Evolutionary conservation across 2,888 invertebrate species (phyloP).

Genomic region (Notocelia uddmanniana): DNA sequence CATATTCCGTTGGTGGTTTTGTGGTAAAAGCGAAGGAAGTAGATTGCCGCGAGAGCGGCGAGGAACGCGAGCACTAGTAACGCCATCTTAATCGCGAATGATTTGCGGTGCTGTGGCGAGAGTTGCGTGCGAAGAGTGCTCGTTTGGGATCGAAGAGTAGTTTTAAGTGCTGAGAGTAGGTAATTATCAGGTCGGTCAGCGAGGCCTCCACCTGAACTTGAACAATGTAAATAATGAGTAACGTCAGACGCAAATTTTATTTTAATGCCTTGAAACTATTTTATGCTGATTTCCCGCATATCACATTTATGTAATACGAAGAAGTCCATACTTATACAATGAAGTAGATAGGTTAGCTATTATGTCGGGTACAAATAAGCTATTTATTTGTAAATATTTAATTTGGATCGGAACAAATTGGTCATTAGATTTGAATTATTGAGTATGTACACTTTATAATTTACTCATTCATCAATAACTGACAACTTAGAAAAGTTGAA

Average conservation of each 20-base stretch:
- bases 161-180: not conserved
- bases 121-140: not conserved
- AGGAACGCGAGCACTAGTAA: not conserved
- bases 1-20: constrained; percentile 76
- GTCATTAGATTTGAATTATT: too few relatives aligned
- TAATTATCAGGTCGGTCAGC: not conserved
- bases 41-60: not conserved
- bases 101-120: not conserved
- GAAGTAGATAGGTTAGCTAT: too few relatives aligned
- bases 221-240: constrained; percentile 11
- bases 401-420: too few relatives aligned
- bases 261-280: not conserved
- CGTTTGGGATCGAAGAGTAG: not conserved
- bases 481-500: too few relatives aligned
- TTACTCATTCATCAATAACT: too few relatives aligned
- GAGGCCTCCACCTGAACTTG: not conserved
- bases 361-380: too few relatives aligned
- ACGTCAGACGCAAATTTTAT: not conserved
- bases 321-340: too few relatives aligned
- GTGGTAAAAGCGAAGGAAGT: constrained; percentile 65
- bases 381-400: too few relatives aligned
- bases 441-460: too few relatives aligned
- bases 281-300: too few relatives aligned
- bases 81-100: constrained; percentile 13
- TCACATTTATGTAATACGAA: too few relatives aligned